Percentiles rank a stretch among this genome's conserved stretches.
These are phyloP conservation scores for Plagiodera versicolora DNA, from an alignment of 2,888 invertebrate genomes.

Conservation along the genomic window DNA sequence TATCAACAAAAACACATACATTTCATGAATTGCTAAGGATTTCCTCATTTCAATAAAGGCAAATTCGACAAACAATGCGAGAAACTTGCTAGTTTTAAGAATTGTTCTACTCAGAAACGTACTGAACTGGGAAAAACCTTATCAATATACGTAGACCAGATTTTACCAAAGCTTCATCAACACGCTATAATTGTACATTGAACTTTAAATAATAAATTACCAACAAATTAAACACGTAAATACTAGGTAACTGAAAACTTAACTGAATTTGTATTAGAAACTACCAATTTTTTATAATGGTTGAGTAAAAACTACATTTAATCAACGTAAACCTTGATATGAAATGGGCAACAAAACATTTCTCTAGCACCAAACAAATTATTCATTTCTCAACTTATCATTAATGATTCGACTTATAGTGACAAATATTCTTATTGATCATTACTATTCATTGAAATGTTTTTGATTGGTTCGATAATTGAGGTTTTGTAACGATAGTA, in stretches of 20 bases:
- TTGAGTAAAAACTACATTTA: too few relatives aligned
- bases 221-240: background rate
- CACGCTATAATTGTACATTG: background rate
- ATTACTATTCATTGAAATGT: too few relatives aligned
- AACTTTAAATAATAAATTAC: background rate
- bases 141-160: background rate
- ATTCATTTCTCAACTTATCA: too few relatives aligned
- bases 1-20: background rate
- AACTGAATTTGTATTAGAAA: background rate
- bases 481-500: too few relatives aligned
- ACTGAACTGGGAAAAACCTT: too few relatives aligned
- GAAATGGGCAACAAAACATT: background rate
- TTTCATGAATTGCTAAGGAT: background rate
- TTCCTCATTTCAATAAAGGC: too few relatives aligned
- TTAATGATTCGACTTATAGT: too few relatives aligned
- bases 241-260: conserved; percentile 1
- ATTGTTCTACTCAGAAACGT: too few relatives aligned
- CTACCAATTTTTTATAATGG: background rate
- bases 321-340: too few relatives aligned
- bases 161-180: background rate
- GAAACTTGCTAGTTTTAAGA: background rate
- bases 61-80: too few relatives aligned
- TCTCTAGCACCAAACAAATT: background rate
- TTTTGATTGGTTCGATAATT: too few relatives aligned
- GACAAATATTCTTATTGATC: too few relatives aligned